Base-by-base conservation (phyloP, 2,113 vertebrate genomes). In the Oryzias curvinotus region DNA sequence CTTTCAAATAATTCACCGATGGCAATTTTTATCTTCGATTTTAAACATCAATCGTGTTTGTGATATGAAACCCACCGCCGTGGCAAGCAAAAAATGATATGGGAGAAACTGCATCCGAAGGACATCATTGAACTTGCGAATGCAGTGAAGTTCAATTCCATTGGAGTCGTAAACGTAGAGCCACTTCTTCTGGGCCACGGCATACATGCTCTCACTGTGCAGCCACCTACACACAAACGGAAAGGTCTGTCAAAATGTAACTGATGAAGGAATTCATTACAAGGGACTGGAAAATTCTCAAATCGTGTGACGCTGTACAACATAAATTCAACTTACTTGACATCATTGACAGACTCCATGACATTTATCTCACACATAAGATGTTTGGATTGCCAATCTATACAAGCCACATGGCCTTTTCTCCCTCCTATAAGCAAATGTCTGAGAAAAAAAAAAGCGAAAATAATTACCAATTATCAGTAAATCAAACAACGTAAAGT, bases 171-270 rank as follows among this genome's bases (percentile, higher is more conserved):
- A 96, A 23, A 97, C 90, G 55, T 95, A 83, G 3, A 96, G 90
- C 95, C 95, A 97, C 71, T 92, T 92, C 76, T 92, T 93, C 90
- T 97, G 95, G 43, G 95, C 94, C 5, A 94, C 94, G 0, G 95
- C 95, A 5, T 94, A 92, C 91, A 96, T 92, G 0, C 77, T 57
- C 76, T 96, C 93, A 0, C 75, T 91, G 69, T 96, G 95, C n/a
- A 96, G 91, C 91, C 95, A 97, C 80, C 95, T 97, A 59, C 6
- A 65, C 1, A 1, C 59, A 52, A 7, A 7, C 26, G 73, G 14
- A 52, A 14, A 45, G 7, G 14, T 0, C 7, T 2, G 5, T 12
- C 18, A 4, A 56, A 30, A 42, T 52, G n/a, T n/a, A 7, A 51
- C 16, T 4, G 10, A 18, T 7, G 26, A 58, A 26, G 16, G 23